Base-by-base conservation (phyloP, 2,888 invertebrate genomes). In the Drosophila paracracens region DNA sequence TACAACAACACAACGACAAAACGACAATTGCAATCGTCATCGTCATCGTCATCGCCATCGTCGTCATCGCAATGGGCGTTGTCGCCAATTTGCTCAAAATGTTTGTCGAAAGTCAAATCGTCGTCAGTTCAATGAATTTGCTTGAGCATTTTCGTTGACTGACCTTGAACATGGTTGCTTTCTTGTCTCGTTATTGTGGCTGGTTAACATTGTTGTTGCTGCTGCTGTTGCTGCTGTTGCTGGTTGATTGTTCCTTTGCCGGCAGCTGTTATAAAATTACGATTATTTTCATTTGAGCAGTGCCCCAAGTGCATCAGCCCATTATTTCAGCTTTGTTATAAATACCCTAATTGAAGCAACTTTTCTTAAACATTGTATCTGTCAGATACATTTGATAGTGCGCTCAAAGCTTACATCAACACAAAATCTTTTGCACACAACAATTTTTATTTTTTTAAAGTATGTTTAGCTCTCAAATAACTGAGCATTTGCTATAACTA, bases 41-140 rank as follows among this genome's bases (percentile, higher is more conserved):
- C 60, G 38, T 69, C 62, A 63, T 57, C 48, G 46, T 16, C 46
- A 21, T 13, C 21, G 43, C 6, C 43, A 21, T 43, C 43, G 60
- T 43, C 56, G 56, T 27, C 53, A 62, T 52, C 62, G 72, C 53
- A 48, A 38, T 72, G 77, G 77, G 77, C 77, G 77, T 72, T 77
- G 77, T 76, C 77, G 50, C 52, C 76, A 79, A 68, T 57, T 68
- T 68, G 68, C 35, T 68, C 4, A 68, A 53, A 66, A 38, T 40
- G 40, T 67, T 74, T 75, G 72, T 73, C 58, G 62, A 63, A 68
- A 73, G 79, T 38, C 29, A n/a, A 57, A 38, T 56, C 38, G 56
- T n/a, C n/a, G 58, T 52, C 81, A 76, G 89, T 89, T 85, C 89
- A 87, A 77, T 77, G 89, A 89, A 83, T 89, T 74, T 89, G 70